Evolutionary conservation across 1,140 invertebrate genomes (phyloP), one percentile per base, ranked within the genome.

Genomic region (Helicoverpa armigera): DNA sequence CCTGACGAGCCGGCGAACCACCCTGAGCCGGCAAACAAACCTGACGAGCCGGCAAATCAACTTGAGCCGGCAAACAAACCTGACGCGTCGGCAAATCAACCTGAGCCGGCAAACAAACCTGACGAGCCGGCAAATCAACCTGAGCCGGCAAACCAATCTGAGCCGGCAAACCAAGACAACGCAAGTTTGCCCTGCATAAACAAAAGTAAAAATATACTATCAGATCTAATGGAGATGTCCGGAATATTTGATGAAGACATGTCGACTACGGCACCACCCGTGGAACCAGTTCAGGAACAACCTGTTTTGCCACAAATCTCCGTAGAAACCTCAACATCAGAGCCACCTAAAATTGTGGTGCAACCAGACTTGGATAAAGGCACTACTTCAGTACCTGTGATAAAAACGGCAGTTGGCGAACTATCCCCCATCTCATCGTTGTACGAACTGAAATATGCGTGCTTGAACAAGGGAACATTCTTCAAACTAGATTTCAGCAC

Each of bases 211-310:
- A 89, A 89, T 7, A 87, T 93, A 79, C 82, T 94, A 48, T 94
- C 93, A n/a, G 92, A 95, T 85, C 87, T 95, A 75, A 95, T 95
- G 94, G 90, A 91, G 87, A 91, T 95, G 91, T 94, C 92, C 18
- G 94, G 94, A 3, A 94, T 94, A 82, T 92, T 87, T 5, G 79
- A 86, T 35, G 90, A 92, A 76, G 92, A 94, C 58, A 75, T 85
- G 23, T 23, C 23, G 4, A 60, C 67, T 23, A 0, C 35, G 11
- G 14, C 58, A 60, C 10, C 23, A 60, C 4, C 73, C 0, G 43
- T n/a, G 50, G 58, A 13, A 11, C 54, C 43, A 31, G 31, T 31
- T 43, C 18, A 18, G 51, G 23, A 35, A 72, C 16, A 76, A 10
- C 65, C 67, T 65, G 78, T 14, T 56, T 75, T 84, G 82, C 83